phyloP scores from a whole-genome alignment of 1,140 invertebrate genomes.

The Bombus terrestris region DNA sequence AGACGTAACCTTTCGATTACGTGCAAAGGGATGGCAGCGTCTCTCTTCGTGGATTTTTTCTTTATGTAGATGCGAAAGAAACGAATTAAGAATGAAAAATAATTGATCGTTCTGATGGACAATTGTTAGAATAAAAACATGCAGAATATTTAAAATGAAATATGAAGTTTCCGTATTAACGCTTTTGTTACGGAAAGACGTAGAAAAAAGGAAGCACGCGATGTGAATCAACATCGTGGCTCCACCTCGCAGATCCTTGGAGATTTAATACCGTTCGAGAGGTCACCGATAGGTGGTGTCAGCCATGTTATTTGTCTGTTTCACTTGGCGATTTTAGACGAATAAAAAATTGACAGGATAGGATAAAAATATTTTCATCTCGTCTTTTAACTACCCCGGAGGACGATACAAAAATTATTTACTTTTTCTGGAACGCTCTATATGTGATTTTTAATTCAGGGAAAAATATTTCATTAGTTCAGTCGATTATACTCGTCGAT shows the following conservation, averaged over 20 bases:
- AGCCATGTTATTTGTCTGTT: not conserved
- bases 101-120: not conserved
- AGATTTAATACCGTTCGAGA: not conserved
- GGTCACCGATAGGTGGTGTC: conserved; percentile 43
- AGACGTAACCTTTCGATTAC: not conserved
- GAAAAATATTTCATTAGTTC: not conserved
- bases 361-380: not conserved
- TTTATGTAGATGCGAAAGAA: not conserved
- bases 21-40: not conserved
- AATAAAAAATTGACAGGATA: not conserved
- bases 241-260: not conserved
- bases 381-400: not conserved
- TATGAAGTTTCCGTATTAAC: not conserved
- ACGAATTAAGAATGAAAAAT: not conserved
- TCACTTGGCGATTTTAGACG: not conserved
- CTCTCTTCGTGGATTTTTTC: not conserved
- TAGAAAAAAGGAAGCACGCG: conserved; percentile 10
- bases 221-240: not conserved
- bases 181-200: conserved; percentile 21
- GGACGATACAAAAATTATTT: no score
- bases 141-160: not conserved
- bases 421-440: not conserved
- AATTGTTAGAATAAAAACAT: not conserved
- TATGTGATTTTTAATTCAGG: no score
- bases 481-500: not conserved